Conservation (phyloP, 2,113 vertebrate genomes). For the Ceratotherium simum region DNA sequence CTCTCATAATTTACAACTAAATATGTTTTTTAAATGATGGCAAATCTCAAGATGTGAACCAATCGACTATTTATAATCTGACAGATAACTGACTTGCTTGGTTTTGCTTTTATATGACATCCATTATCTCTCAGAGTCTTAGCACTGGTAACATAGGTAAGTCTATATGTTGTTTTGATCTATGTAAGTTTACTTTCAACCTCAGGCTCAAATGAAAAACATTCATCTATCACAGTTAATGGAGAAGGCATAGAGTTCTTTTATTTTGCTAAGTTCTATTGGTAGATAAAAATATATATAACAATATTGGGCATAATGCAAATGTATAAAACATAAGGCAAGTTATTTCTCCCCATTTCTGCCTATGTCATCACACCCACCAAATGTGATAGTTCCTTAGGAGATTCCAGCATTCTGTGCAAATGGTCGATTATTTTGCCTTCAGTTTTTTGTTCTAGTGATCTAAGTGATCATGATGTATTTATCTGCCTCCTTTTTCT, state of each 20-base stretch:
- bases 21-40: slow-evolving; percentile 13
- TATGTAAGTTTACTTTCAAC: not conserved
- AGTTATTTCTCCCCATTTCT: not conserved
- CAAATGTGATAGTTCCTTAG: not conserved
- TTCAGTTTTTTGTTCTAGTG: not conserved
- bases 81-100: not conserved
- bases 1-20: slow-evolving; percentile 24
- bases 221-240: not conserved
- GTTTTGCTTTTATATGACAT: not conserved
- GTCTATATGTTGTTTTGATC: not conserved
- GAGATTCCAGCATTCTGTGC: not conserved
- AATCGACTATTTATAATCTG: not conserved
- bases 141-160: not conserved
- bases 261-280: not conserved
- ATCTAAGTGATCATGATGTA: not conserved
- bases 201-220: not conserved
- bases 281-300: slow-evolving; percentile 14
- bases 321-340: not conserved
- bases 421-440: not conserved
- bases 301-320: not conserved
- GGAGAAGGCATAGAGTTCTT: not conserved
- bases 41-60: not conserved
- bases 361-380: not conserved
- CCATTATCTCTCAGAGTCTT: not conserved
- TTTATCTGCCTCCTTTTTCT: slow-evolving; percentile 22